Percentiles rank a stretch among this genome's conserved stretches.
Evolutionary conservation across 2,888 invertebrate species (phyloP).

Genomic region (Vandiemenella viatica): DNA sequence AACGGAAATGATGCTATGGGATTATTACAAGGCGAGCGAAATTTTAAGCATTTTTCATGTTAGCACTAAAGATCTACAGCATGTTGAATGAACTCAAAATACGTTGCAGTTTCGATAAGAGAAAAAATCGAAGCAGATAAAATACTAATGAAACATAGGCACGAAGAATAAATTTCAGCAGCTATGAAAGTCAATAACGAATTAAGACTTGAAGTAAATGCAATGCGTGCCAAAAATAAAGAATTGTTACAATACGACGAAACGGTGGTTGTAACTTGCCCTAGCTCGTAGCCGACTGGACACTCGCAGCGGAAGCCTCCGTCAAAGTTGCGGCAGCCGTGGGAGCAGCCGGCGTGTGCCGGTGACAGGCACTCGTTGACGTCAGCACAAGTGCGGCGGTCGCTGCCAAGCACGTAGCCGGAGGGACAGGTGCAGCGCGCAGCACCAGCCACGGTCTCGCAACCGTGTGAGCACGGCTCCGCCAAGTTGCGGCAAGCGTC

Average conservation of each 20-base stretch:
- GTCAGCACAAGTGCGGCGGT: constrained; percentile 27
- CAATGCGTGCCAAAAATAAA: too few relatives aligned
- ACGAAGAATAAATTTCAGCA: too few relatives aligned
- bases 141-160: too few relatives aligned
- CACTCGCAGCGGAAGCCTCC: constrained; percentile 37
- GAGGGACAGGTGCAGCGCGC: constrained; percentile 32
- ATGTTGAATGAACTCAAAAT: too few relatives aligned
- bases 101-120: too few relatives aligned
- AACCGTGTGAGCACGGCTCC: constrained; percentile 32
- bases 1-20: too few relatives aligned
- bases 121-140: too few relatives aligned
- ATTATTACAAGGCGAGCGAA: too few relatives aligned
- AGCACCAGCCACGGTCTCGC: constrained; percentile 22
- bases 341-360: constrained; percentile 19
- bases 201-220: too few relatives aligned
- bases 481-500: constrained; percentile 19
- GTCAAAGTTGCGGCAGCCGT: constrained; percentile 26
- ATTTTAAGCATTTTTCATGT: too few relatives aligned
- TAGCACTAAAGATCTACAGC: too few relatives aligned
- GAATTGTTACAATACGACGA: neutral
- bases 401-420: constrained; percentile 27
- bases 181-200: too few relatives aligned
- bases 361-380: constrained; percentile 29
- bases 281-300: constrained; percentile 25
- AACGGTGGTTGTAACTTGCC: neutral